phyloP scores from a whole-genome alignment of 2,888 invertebrate species.

The Tachina grossa region DNA sequence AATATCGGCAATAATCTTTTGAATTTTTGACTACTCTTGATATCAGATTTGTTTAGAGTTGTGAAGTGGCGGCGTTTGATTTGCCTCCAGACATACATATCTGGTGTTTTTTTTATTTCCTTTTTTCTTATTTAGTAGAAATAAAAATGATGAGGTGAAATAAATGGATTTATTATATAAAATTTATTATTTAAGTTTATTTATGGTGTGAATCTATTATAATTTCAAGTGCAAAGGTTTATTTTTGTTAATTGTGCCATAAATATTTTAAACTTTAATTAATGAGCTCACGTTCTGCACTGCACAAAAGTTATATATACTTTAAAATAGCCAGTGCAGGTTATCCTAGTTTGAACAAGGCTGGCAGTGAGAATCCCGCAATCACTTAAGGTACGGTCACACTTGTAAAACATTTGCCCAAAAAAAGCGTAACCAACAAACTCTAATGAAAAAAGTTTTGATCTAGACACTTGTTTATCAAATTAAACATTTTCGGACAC shows the following conservation, averaged over 20 bases:
- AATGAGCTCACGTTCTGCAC: no score
- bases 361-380: no score
- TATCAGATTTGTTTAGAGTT: constrained; percentile 60
- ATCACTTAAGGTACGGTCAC: no score
- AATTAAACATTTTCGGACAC: no score
- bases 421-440: no score
- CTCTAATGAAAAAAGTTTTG: no score
- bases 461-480: no score
- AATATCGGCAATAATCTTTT: constrained; percentile 68
- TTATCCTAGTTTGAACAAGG: no score
- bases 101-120: background rate
- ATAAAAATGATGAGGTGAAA: constrained; percentile 50
- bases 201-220: background rate
- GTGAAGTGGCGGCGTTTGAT: constrained; percentile 53
- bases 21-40: constrained; percentile 53
- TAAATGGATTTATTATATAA: constrained; percentile 45
- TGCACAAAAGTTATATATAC: no score
- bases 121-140: constrained; percentile 2
- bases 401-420: no score
- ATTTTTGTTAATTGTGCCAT: background rate
- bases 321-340: no score
- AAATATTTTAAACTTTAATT: no score
- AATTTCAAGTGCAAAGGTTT: background rate
- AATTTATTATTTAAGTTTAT: constrained; percentile 12
- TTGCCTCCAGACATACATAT: background rate